Percentiles rank a stretch among this genome's conserved stretches.
Conservation (phyloP, 2,888 invertebrate species). For the Agonopterix heracliana region DNA sequence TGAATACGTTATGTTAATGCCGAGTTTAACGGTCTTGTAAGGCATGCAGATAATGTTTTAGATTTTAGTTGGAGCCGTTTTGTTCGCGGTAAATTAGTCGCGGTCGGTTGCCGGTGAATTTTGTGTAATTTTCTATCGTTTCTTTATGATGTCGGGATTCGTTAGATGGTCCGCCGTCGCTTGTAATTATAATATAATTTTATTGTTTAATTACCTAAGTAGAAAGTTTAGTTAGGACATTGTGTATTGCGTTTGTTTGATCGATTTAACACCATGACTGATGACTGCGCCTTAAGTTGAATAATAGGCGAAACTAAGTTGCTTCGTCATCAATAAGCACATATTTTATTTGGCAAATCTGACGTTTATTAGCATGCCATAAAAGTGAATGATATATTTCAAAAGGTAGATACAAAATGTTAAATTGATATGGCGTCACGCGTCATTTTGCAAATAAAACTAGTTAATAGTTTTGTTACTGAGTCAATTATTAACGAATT, state of each 20-base stretch:
- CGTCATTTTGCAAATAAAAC: not conserved
- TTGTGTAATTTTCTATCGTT: conserved; percentile 54
- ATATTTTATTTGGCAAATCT: conserved; percentile 41
- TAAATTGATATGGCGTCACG: conserved; percentile 4
- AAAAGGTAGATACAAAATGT: conserved; percentile 3
- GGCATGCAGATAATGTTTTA: conserved; percentile 57
- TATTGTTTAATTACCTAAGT: conserved; percentile 45
- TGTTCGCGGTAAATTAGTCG: conserved; percentile 69
- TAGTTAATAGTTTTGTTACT: not conserved
- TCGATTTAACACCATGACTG: conserved; percentile 26
- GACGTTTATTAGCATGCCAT: conserved; percentile 26
- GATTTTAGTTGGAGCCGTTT: conserved; percentile 54
- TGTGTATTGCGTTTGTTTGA: conserved; percentile 27
- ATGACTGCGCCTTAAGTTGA: conserved; percentile 12
- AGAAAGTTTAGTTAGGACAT: conserved; percentile 34
- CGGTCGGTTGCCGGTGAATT: conserved; percentile 58
- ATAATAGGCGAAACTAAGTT: conserved; percentile 24
- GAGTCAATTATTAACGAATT: not conserved
- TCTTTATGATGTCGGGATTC: conserved; percentile 20
- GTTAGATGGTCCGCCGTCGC: conserved; percentile 15
- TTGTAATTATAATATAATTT: conserved; percentile 38
- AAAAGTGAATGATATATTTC: conserved; percentile 6
- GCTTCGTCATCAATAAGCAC: conserved; percentile 30
- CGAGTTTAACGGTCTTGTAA: conserved; percentile 62
- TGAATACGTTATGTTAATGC: conserved; percentile 72